Conservation (phyloP, 2,113 vertebrate species). For the Heliornis fulica region DNA sequence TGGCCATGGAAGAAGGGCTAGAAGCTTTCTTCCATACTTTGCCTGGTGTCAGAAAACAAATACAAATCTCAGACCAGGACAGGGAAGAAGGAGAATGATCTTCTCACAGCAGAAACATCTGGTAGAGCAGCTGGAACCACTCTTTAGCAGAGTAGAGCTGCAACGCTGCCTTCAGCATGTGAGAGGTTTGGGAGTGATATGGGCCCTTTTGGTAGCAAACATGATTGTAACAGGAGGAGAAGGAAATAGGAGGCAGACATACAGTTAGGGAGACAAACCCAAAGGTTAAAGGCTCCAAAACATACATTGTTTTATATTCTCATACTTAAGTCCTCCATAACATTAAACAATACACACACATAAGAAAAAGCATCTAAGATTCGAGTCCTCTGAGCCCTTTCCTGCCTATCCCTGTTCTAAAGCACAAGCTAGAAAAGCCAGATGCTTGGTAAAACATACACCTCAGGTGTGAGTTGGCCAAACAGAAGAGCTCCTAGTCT, state of each 20-base stretch:
- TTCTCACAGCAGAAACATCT: neutral
- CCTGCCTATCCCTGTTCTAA: neutral
- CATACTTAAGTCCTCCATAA: neutral
- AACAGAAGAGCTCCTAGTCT: neutral
- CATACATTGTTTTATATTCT: rapidly evolving
- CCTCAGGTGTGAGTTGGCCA: neutral
- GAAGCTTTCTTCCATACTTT: neutral
- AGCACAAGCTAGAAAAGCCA: neutral
- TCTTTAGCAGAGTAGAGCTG: neutral
- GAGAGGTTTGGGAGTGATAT: neutral
- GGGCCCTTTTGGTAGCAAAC: neutral
- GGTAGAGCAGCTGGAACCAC: neutral
- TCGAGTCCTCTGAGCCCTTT: neutral
- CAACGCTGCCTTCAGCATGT: neutral
- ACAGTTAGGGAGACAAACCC: neutral
- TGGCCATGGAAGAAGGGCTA: neutral
- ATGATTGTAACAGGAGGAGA: neutral
- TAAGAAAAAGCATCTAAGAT: neutral
- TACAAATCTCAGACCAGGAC: neutral
- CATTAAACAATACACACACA: neutral
- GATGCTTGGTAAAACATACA: neutral
- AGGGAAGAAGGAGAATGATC: neutral
- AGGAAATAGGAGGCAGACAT: neutral
- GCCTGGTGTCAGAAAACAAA: neutral
- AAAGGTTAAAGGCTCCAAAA: neutral